Percentiles rank a stretch among this genome's conserved stretches.
phyloP scores from a whole-genome alignment of 92 coral and sea anemone species.

The Porites evermanni region DNA sequence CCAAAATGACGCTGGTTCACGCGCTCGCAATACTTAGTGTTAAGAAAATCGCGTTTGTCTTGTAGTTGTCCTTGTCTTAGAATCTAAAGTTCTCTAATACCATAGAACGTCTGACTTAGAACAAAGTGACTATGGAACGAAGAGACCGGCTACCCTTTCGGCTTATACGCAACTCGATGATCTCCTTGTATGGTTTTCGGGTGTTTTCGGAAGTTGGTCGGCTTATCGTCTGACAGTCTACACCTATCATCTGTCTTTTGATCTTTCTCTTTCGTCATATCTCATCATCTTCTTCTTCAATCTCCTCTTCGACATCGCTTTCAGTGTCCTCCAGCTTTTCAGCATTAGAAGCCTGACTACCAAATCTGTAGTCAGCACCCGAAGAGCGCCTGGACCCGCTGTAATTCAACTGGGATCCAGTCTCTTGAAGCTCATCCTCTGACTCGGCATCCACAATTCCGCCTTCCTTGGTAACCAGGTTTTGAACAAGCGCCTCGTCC shows the following conservation, averaged over 20 bases:
- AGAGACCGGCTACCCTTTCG: no score
- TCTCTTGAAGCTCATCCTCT: conserved; percentile 69
- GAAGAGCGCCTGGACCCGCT: conserved; percentile 50
- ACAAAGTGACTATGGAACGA: no score
- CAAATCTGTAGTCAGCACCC: conserved; percentile 12
- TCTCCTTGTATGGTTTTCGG: not conserved
- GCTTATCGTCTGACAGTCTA: not conserved
- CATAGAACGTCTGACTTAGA: no score
- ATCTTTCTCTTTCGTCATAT: not conserved
- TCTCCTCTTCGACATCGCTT: conserved; percentile 66
- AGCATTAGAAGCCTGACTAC: not conserved
- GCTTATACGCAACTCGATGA: no score
- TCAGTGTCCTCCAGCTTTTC: conserved; percentile 40
- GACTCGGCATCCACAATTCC: conserved; percentile 86
- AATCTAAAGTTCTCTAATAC: no score
- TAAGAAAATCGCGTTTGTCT: no score
- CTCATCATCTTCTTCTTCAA: conserved; percentile 35
- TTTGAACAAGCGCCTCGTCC: conserved; percentile 88
- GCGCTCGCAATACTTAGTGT: no score
- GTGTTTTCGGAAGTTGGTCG: not conserved
- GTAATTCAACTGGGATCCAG: conserved; percentile 34
- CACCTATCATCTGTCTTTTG: not conserved
- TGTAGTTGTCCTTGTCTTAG: no score
- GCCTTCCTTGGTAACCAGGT: conserved; percentile 95
- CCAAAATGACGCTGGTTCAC: no score